Conservation (phyloP, 1,140 invertebrate species). For the Cherax destructor region DNA sequence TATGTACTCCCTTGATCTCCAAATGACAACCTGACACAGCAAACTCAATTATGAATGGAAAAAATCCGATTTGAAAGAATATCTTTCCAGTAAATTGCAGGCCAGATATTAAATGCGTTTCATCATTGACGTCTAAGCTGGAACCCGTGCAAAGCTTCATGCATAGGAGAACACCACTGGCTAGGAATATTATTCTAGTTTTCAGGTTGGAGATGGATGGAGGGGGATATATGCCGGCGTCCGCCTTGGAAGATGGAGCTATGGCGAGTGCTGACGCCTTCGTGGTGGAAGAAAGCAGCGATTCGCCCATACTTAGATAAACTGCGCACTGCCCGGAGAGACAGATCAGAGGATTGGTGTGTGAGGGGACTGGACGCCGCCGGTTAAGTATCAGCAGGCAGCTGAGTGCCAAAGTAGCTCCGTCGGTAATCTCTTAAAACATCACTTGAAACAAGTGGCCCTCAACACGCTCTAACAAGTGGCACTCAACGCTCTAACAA, state of each 20-base stretch:
- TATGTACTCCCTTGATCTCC: background rate
- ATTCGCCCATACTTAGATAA: background rate
- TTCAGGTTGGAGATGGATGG: background rate
- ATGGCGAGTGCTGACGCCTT: too few relatives aligned
- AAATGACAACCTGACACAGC: background rate
- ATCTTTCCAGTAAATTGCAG: background rate
- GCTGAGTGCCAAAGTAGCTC: background rate
- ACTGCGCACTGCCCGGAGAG: background rate
- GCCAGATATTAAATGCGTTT: background rate
- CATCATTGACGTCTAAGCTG: conserved; percentile 3
- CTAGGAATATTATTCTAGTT: background rate
- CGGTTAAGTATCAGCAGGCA: background rate
- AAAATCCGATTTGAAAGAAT: conserved; percentile 3
- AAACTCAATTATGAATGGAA: conserved; percentile 4
- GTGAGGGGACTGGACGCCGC: background rate
- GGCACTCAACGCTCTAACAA: background rate
- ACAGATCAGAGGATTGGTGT: background rate
- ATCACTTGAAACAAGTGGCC: background rate
- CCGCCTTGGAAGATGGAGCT: background rate
- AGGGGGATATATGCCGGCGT: background rate
- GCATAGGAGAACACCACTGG: background rate
- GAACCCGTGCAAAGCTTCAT: background rate
- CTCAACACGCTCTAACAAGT: background rate
- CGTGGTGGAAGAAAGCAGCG: too few relatives aligned
- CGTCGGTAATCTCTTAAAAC: background rate